These are phyloP conservation scores for Rhorus exstirpatorius DNA, from an alignment of 2,888 invertebrate species.

Conservation along the genomic window DNA sequence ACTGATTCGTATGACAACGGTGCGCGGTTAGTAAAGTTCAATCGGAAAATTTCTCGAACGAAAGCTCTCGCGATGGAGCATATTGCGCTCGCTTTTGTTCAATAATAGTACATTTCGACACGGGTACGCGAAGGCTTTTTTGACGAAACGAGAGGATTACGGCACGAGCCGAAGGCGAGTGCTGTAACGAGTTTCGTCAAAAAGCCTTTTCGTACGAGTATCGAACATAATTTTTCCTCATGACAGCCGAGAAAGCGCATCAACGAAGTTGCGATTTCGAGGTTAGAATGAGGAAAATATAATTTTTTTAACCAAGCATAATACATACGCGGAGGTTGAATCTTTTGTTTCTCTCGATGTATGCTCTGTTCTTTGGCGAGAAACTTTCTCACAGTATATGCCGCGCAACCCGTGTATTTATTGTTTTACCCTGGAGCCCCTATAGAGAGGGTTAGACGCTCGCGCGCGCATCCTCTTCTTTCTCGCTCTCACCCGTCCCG, in stretches of 20 bases:
- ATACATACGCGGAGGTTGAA: constrained; percentile 47
- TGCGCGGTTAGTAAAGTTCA: too few species aligned
- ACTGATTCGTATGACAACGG: too few species aligned
- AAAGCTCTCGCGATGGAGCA: background rate
- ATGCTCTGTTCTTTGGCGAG: constrained; percentile 25
- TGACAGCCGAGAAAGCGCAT: too few species aligned
- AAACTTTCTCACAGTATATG: constrained; percentile 45
- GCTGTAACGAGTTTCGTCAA: too few species aligned
- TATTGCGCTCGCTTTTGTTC: constrained; percentile 3
- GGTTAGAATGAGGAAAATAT: too few species aligned
- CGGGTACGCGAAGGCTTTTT: too few species aligned
- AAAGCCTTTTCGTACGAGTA: too few species aligned
- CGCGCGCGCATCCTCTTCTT: constrained; percentile 33
- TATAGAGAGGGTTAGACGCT: constrained; percentile 35
- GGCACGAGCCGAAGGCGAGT: too few species aligned
- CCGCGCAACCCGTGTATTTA: constrained; percentile 58
- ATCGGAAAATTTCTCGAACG: background rate
- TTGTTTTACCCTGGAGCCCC: constrained; percentile 24
- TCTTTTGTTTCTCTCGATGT: constrained; percentile 6
- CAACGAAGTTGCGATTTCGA: too few species aligned
- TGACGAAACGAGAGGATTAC: too few species aligned
- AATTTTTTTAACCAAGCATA: constrained; percentile 8
- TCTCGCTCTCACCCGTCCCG: constrained; percentile 9
- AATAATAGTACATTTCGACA: too few species aligned
- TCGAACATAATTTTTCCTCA: too few species aligned